Evolutionary conservation across 2,797 vertebrate genomes (phyloP).

Genomic region (Ispidina lecontei): DNA sequence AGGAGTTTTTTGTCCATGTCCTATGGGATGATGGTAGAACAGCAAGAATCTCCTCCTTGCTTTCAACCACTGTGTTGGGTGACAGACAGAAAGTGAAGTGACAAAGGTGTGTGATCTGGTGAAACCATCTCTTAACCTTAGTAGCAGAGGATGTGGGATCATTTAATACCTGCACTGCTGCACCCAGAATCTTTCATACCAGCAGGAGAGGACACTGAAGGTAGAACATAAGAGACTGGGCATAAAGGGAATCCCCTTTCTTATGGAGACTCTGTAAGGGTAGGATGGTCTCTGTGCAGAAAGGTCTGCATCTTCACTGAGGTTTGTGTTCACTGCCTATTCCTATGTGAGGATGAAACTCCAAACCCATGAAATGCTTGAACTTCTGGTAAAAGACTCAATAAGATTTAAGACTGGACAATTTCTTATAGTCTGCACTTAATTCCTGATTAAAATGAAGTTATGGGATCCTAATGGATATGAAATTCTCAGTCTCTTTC

Average conservation of each 20-base stretch:
- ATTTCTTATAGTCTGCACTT: background rate
- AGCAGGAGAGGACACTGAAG: background rate
- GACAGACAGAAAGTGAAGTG: background rate
- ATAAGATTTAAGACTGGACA: background rate
- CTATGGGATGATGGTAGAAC: background rate
- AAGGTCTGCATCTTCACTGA: background rate
- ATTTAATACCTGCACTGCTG: background rate
- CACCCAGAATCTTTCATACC: background rate
- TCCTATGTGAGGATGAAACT: background rate
- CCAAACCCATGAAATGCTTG: background rate
- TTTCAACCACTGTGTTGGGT: background rate
- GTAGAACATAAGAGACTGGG: background rate
- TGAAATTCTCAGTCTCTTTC: background rate
- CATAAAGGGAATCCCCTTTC: background rate
- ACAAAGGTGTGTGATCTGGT: background rate
- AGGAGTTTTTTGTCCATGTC: background rate
- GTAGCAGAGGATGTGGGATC: fast-evolving
- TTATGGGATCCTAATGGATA: background rate
- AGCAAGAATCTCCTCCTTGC: background rate
- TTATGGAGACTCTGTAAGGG: background rate
- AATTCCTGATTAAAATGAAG: background rate
- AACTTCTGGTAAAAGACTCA: background rate
- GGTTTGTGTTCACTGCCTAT: background rate
- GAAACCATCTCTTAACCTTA: background rate
- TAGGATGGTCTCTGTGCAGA: background rate